Base-by-base conservation (phyloP, 2,888 invertebrate species). In the Lysandra bellargus region DNA sequence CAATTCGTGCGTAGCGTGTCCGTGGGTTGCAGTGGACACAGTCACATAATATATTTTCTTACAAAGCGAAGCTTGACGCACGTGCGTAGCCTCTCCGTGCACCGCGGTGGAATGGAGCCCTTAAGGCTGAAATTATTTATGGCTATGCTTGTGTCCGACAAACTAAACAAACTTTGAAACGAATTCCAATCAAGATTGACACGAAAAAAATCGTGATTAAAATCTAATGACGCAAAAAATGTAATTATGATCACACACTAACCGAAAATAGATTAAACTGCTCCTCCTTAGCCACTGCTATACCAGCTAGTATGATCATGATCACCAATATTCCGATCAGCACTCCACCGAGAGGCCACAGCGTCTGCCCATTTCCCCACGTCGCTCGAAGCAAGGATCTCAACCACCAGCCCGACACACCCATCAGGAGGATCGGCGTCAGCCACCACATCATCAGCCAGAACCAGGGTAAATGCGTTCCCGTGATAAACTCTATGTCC, bases 241-340 rank as follows among this genome's bases (percentile, higher is more conserved):
- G 3, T 9, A 49, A 49, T 44, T 44, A 44, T 49, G 49, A 49
- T 49, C 3, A 9, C 9, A 69, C 79, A 87, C 91, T 88, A 76
- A 94, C 94, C 78, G 93, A 86, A 61, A 90, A 82, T 37, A 94
- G 88, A 87, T 94, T 94, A 85, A 89, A 94, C 80, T 94, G 94
- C 80, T 94, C 94, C 80, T 94, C 94, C 79, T 93, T 94, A 0
- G 90, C 92, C 1, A 94, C 94, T 79, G 92, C 92, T 2, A 93
- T 85, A 1, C 88, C 90, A 5, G 93, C 93, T 83, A 92, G 86
- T 4, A 93, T 84, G 4, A 91, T 85, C 87, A 94, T 91, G 0
- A 94, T 81, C 0, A 93, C 82, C 53, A 92, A 81, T 64, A 93
- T 91, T 0, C 86, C 88, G 1, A 88, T 82, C 57, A 91, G 88